These are phyloP conservation scores for Cryptocheilus praepositus DNA, from an alignment of 2,888 invertebrate genomes.

Conservation along the genomic window DNA sequence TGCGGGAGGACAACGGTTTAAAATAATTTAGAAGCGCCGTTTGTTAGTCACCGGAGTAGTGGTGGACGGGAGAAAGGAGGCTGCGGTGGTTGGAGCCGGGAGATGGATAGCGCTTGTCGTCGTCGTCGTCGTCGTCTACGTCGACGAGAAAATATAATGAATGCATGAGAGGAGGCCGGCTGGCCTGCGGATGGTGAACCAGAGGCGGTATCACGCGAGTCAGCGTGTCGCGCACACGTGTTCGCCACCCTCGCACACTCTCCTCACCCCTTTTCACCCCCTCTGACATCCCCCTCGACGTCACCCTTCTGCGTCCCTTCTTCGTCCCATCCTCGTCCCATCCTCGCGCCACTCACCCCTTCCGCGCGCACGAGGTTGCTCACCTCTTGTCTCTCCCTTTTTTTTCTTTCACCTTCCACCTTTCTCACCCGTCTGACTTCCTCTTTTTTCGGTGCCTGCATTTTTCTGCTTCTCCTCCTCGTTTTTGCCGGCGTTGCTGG, in stretches of 20 bases:
- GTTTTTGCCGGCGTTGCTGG: slow-evolving; percentile 4
- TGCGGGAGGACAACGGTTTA: slow-evolving; percentile 50
- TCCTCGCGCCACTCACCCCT: slow-evolving; percentile 5
- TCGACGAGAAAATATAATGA: slow-evolving; percentile 55
- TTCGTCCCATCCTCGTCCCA: slow-evolving; percentile 13
- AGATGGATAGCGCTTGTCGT: not conserved
- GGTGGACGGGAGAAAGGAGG: slow-evolving; percentile 10
- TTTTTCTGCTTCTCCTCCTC: slow-evolving; percentile 17
- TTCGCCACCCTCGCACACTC: slow-evolving; percentile 10
- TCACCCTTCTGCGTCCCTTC: slow-evolving; percentile 21
- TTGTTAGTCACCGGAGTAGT: slow-evolving; percentile 17
- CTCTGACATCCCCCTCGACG: slow-evolving; percentile 17
- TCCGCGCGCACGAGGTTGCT: not conserved
- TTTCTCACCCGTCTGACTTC: not conserved
- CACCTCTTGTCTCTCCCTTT: slow-evolving; percentile 17
- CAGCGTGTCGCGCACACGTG: slow-evolving; percentile 35
- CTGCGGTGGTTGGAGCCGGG: not conserved
- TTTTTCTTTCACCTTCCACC: slow-evolving; percentile 12
- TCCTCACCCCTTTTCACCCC: slow-evolving; percentile 6
- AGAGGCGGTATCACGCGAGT: slow-evolving; percentile 33
- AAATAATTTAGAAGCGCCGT: slow-evolving; percentile 51
- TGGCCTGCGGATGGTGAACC: not conserved
- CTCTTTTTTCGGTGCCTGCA: not conserved
- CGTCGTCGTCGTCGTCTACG: slow-evolving; percentile 22
- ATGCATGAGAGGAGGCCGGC: slow-evolving; percentile 38